Evolutionary conservation across 2,113 vertebrate species (phyloP).

Genomic region (Myrmophylax atrothorax): DNA sequence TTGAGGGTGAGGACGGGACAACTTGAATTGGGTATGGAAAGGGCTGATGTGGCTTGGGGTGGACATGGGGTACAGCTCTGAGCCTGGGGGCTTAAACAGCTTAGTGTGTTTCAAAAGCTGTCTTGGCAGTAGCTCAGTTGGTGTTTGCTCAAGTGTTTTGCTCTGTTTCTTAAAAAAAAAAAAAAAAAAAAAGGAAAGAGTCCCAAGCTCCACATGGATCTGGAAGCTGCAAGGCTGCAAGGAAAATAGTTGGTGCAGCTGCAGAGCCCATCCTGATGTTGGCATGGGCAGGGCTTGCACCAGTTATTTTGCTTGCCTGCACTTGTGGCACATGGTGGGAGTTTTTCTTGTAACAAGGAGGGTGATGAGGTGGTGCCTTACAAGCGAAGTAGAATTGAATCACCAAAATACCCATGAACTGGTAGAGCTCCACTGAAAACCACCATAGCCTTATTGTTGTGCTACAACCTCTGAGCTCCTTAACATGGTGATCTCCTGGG

Average conservation of each 20-base stretch:
- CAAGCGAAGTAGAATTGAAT: background rate
- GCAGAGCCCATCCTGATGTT: background rate
- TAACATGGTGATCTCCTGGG: background rate
- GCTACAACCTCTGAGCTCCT: background rate
- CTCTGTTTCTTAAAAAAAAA: background rate
- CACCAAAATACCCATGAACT: background rate
- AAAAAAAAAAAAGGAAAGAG: background rate
- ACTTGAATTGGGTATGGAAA: background rate
- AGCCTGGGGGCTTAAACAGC: background rate
- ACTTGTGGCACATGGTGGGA: background rate
- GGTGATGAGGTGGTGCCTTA: background rate
- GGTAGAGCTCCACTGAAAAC: background rate
- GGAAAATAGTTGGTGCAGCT: background rate
- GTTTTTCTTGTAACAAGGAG: background rate
- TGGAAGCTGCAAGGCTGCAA: background rate
- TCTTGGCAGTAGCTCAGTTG: background rate
- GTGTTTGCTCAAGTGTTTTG: background rate
- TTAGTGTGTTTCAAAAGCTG: background rate
- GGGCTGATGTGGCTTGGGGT: background rate
- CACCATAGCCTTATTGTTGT: background rate
- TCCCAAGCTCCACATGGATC: background rate
- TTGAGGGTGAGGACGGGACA: background rate
- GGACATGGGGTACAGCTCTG: background rate
- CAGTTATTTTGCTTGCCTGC: background rate
- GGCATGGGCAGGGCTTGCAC: background rate